Evolutionary conservation across 1,140 invertebrate genomes (phyloP), one percentile per base, ranked within the genome.

Genomic region (Caerostris extrusa): DNA sequence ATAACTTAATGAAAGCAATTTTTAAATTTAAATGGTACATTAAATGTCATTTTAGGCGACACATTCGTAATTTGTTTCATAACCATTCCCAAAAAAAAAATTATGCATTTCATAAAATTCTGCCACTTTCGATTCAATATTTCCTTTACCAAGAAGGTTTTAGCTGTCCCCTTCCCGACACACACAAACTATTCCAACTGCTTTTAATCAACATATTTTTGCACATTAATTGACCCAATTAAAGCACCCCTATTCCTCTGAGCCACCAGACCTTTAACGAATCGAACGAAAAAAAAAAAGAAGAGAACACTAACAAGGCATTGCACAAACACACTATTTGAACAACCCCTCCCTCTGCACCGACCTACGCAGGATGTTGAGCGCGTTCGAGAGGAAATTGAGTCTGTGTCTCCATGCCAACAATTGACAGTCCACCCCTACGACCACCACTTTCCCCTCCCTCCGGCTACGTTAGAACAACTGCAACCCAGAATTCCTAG

Each of bases 361-460:
- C 77, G 61, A 81, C 92, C 92, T 85, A 77, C 85, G 85, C 92
- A 93, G 92, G 92, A 93, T 93, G 92, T 93, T 77, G 85, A 88
- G 58, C 83, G 86, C 85, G 85, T 81, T 93, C 85, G 67, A 93
- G 86, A 93, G 92, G 92, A 93, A 93, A 93, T 93, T 93, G 92
- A 93, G 92, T 93, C 92, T 93, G 85, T 93, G 86, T 93, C 92
- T 85, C 92, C 92, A 93, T 93, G 92, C 92, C 92, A 93, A 93
- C 92, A 93, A 93, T 93, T 93, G 92, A 93, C 92, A 93, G 86
- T 87, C 71, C 57, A 34, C 64, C 86, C 64, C 83, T 19, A 17
- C 57, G 6, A 19, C 17, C 57, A 2, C 58, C 19, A 57, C 12
- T 53, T 34, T 5, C 7, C n/a, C 8, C 57, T 17, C 58, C 57